Base-by-base conservation (phyloP, 2,797 vertebrate genomes). In the Gobionotothen gibberifrons region DNA sequence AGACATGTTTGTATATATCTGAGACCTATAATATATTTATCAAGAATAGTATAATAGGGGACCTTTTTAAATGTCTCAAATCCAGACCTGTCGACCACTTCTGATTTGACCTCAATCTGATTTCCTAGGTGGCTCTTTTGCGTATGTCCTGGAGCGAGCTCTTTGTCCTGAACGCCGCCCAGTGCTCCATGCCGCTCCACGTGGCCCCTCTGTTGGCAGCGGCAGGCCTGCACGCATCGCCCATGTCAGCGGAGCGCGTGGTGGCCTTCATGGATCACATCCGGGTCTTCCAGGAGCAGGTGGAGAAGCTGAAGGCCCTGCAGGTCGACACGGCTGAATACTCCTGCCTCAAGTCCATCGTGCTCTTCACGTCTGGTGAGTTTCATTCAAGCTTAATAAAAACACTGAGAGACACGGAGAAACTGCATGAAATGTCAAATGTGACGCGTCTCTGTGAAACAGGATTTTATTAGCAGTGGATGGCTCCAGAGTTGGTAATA, bases 181-280 rank as follows among this genome's bases (percentile, higher is more conserved):
- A 96, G 93, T 95, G 96, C 84, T 96, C 95, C 44, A 93, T 97
- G 95, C 96, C 96, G 0, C 87, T 96, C 2, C 96, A 96, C 0
- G 95, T 96, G 52, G 96, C 96, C 0, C 96, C 96, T 0, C 90
- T 97, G 79, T 64, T 97, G 87, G 96, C 96, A 0, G 96, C 96
- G 0, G 96, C 96, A 0, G 96, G 96, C 64, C 94, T 96, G 60
- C 96, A 96, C 10, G 96, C 95, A 19, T 95, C 96, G 0, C 96
- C 96, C 49, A 95, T 96, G 96, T 95, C 95, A 0, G 95, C 96
- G 0, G 96, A 97, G 69, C 93, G 96, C 0, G 96, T 96, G 43
- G 96, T 96, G 84, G 96, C 96, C 76, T 96, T 96, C 93, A 96
- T 97, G 96, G 96, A 97, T 90, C 96, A 97, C 92, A 95, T 96